Percentiles rank a stretch among this genome's conserved stretches.
Conservation (phyloP, 2,113 vertebrate species). For the Vidua chalybeata region DNA sequence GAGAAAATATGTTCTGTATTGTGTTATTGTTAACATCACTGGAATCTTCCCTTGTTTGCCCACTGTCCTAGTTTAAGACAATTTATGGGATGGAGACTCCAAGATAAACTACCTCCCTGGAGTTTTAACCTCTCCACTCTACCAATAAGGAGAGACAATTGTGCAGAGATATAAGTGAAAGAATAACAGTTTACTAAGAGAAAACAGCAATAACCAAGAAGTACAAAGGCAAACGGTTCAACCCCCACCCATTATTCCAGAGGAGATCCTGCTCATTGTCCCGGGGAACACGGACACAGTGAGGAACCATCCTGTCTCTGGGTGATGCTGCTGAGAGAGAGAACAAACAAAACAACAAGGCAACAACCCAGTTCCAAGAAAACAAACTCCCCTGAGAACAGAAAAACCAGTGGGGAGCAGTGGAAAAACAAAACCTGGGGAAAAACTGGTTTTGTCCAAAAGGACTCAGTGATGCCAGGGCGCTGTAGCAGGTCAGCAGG, state of each 20-base stretch:
- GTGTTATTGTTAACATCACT: background rate
- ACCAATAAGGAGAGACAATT: background rate
- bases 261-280: background rate
- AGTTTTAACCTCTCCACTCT: background rate
- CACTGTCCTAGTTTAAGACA: background rate
- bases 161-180: background rate
- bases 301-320: background rate
- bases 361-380: background rate
- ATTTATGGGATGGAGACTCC: background rate
- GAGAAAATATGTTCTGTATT: background rate
- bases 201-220: background rate
- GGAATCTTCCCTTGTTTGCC: background rate
- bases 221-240: background rate
- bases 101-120: background rate
- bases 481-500: background rate
- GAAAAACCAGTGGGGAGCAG: background rate
- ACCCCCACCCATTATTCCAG: background rate
- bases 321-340: background rate
- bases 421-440: background rate
- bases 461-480: background rate
- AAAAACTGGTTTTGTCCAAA: background rate
- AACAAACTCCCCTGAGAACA: background rate
- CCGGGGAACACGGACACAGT: too few species aligned
- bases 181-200: background rate
- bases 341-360: background rate